Base-by-base conservation (phyloP, 2,797 vertebrate genomes). In the Thalassophryne amazonica region DNA sequence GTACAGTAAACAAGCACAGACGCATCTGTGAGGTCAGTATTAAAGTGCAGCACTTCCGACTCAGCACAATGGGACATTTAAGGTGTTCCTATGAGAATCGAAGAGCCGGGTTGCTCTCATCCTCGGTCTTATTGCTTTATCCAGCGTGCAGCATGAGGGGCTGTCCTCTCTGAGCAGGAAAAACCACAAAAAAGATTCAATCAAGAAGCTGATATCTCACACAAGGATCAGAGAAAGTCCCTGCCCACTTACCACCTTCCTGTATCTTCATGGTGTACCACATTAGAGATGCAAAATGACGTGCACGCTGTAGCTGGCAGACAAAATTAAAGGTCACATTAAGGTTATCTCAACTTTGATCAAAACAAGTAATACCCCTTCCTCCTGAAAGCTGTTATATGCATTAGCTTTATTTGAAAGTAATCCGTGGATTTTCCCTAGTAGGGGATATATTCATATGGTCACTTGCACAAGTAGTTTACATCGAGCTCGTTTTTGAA, bases 1-100 rank as follows among this genome's bases (percentile, higher is more conserved):
- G 48, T 65, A 37, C 37, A 45, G 67, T 64, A 33, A 18, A 35
- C 22, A 50, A 17, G 52, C 48, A 48, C 15, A 48, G 38, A 45
- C 29, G 56, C 50, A 77, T 60, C 57, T 74, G 57, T 64, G 39
- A 66, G 57, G 60, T 83, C 31, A 57, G 72, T 68, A 50, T 38
- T 34, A 49, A 45, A 37, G 30, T 54, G 1, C 16, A 15, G 22
- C 33, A 19, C 5, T 8, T n/a, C 8, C 10, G 11, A 37, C 52
- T 79, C 79, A 80, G 74, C 78, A 78, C 48, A 68, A 78, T 43
- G 6, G 4, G n/a, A 37, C 3, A 1, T 25, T 34, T 27, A 8
- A 52, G 35, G 6, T 35, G 50, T 23, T 0, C 24, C 49, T 25
- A 36, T 68, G 79, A 77, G 66, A 83, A 81, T 74, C 15, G 8